phyloP scores from a whole-genome alignment of 2,797 vertebrate genomes.

The Pipistrellus nathusii region DNA sequence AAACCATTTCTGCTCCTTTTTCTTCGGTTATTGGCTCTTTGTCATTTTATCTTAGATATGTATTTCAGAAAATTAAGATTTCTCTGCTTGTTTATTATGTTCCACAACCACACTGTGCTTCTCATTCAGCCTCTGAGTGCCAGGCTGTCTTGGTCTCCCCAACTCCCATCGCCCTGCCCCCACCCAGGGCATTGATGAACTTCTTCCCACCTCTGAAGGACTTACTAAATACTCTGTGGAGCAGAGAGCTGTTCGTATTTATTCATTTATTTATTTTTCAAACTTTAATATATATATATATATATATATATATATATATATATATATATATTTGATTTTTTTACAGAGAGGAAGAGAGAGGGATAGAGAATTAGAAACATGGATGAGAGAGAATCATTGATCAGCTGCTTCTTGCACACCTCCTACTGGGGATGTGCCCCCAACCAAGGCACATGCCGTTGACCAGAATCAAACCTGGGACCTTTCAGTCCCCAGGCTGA shows the following conservation, averaged over 20 bases:
- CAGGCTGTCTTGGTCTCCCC: neutral
- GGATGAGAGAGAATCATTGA: too few species aligned
- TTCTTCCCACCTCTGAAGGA: neutral
- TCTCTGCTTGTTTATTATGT: neutral
- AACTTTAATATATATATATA: too few species aligned
- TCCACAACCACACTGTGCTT: neutral
- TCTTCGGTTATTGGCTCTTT: neutral
- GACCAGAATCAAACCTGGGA: too few species aligned
- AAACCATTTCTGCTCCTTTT: neutral
- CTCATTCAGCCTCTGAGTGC: neutral
- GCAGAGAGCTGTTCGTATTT: neutral
- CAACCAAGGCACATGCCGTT: too few species aligned
- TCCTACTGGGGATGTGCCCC: too few species aligned
- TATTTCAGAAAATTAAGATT: neutral
- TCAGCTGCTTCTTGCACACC: too few species aligned
- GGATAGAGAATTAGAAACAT: too few species aligned
- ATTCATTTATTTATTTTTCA: neutral
- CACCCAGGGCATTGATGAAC: neutral
- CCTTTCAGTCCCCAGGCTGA: too few species aligned
- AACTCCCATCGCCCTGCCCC: accelerated
- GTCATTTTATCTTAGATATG: slow-evolving; percentile 8
- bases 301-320: too few species aligned
- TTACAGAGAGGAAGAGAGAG: too few species aligned
- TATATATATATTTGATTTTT: too few species aligned
- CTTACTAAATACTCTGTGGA: neutral